Percentiles rank a stretch among this genome's conserved stretches.
Evolutionary conservation across 2,113 vertebrate genomes (phyloP).

Genomic region (Hyperopisus bebe): DNA sequence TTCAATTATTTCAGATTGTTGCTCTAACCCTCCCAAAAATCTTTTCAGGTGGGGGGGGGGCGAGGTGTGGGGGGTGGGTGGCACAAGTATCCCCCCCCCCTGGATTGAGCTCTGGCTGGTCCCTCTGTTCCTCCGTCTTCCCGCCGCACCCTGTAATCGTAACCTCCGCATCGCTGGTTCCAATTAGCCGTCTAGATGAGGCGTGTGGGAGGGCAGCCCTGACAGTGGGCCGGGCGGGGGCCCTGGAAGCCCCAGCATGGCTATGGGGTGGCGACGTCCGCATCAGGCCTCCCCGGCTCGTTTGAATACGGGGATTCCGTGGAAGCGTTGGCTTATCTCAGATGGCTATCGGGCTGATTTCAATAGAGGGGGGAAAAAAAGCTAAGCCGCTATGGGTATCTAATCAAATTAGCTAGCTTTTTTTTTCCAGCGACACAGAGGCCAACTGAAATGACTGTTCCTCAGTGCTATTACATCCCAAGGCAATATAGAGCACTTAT

Average conservation of each 20-base stretch:
- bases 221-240: not conserved
- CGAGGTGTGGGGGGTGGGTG: not conserved
- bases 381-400: constrained; percentile 29
- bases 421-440: constrained; percentile 49
- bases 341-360: constrained; percentile 35
- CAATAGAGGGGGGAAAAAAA: constrained; percentile 50
- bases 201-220: not conserved
- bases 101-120: constrained; percentile 31
- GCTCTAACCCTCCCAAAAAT: not conserved
- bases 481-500: constrained; percentile 25
- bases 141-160: not conserved
- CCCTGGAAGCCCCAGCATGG: not conserved
- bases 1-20: not conserved
- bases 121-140: not conserved
- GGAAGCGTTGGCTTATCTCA: constrained; percentile 41
- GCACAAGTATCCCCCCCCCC: not conserved
- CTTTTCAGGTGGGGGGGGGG: not conserved
- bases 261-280: constrained; percentile 25
- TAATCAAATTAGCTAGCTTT: constrained; percentile 54
- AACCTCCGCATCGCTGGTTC: not conserved
- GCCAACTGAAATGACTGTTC: constrained; percentile 39
- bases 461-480: constrained; percentile 27
- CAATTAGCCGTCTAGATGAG: not conserved
- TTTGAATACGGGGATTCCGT: constrained; percentile 64
- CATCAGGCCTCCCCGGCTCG: constrained; percentile 32